Conservation (phyloP, 2,113 vertebrate genomes). For the Chloroceryle aenea region DNA sequence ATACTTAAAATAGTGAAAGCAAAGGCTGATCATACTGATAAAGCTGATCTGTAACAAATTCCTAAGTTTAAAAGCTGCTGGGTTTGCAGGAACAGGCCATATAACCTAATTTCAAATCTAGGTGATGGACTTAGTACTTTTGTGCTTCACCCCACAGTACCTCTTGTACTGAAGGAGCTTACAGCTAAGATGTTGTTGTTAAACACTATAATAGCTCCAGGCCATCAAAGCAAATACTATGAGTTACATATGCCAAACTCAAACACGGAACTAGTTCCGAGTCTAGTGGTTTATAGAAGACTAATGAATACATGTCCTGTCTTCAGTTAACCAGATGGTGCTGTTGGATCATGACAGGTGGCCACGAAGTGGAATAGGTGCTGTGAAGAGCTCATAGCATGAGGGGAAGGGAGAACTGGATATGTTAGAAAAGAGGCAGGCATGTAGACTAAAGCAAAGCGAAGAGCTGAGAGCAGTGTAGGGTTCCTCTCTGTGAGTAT, state of each 20-base stretch:
- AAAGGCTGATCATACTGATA: neutral
- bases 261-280: neutral
- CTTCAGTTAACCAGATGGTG: neutral
- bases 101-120: neutral
- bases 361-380: neutral
- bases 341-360: neutral
- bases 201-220: accelerated
- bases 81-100: neutral
- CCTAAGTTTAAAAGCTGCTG: neutral
- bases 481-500: accelerated
- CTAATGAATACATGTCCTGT: accelerated
- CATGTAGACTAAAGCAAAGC: neutral
- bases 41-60: neutral
- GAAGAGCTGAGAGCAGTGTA: neutral
- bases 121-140: accelerated
- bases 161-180: neutral
- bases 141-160: neutral
- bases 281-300: neutral
- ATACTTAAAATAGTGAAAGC: neutral
- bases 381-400: neutral
- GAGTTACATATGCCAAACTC: neutral
- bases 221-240: accelerated
- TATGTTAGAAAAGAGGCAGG: neutral
- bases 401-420: neutral
- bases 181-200: neutral